A percentile compares a stretch with the other conserved stretches of the same genome.
phyloP scores from a whole-genome alignment of 2,888 invertebrate species.

The Zele albiditarsus region DNA sequence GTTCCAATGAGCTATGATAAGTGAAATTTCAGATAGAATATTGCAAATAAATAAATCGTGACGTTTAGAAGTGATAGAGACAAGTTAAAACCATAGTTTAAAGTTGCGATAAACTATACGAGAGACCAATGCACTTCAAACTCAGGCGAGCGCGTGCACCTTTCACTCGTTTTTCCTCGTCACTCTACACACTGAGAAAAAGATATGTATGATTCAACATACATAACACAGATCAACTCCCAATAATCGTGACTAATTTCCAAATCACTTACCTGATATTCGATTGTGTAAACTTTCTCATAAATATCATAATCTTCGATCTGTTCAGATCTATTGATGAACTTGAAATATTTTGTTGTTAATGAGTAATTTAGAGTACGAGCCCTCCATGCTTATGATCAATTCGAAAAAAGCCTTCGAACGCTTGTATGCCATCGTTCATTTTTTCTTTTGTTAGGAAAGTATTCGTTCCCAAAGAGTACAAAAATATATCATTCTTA shows the following conservation, averaged over 20 bases:
- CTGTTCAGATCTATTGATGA: background rate
- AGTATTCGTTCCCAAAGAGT: too few species aligned
- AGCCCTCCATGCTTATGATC: too few species aligned
- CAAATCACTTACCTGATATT: background rate
- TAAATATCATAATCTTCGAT: background rate
- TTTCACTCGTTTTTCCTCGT: background rate
- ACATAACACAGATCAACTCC: background rate
- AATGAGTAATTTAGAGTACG: background rate
- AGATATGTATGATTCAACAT: background rate
- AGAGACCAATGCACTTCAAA: conserved; percentile 3
- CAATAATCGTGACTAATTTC: background rate
- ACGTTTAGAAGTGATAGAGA: background rate
- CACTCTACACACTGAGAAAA: background rate
- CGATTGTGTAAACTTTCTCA: background rate
- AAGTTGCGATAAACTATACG: background rate
- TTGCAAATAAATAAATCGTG: background rate
- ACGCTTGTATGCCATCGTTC: too few species aligned
- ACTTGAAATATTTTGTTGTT: background rate
- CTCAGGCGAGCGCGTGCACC: background rate
- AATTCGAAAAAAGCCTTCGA: too few species aligned
- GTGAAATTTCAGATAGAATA: too few species aligned
- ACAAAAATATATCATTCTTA: too few species aligned
- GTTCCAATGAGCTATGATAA: too few species aligned
- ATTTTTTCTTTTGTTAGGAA: too few species aligned
- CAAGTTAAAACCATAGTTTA: background rate